phyloP scores from a whole-genome alignment of 2,888 invertebrate species.

The Gymnosoma rotundatum region DNA sequence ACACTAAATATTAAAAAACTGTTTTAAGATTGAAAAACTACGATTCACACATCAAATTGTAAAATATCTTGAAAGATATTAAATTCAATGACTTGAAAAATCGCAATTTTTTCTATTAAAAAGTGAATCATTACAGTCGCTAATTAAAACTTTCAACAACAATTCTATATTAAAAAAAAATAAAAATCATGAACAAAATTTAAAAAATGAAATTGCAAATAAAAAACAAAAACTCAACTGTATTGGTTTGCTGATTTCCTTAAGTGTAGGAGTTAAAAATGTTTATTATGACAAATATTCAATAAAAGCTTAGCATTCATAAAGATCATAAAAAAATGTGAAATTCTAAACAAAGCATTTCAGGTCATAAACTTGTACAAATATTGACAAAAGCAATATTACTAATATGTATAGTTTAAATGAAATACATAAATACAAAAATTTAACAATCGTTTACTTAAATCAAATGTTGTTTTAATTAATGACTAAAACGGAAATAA shows the following conservation, averaged over 20 bases:
- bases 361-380: conserved; percentile 17
- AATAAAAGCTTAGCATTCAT: background rate
- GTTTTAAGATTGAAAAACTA: no score
- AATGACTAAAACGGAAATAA: conserved; percentile 58
- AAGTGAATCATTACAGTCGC: no score
- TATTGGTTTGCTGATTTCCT: conserved; percentile 5
- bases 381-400: conserved; percentile 5
- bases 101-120: no score
- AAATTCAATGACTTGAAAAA: no score
- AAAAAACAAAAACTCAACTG: background rate
- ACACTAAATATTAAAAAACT: no score
- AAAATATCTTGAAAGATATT: no score
- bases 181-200: background rate
- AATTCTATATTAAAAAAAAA: no score
- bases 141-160: no score
- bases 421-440: conserved; percentile 3
- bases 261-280: conserved; percentile 47
- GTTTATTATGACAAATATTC: conserved; percentile 22
- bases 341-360: conserved; percentile 13
- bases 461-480: conserved; percentile 28
- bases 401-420: conserved; percentile 1
- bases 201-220: background rate
- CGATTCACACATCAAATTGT: no score
- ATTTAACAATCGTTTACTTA: conserved; percentile 34
- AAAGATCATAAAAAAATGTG: conserved; percentile 25